phyloP scores from a whole-genome alignment of 2,888 invertebrate species.

The Nomada fucata region DNA sequence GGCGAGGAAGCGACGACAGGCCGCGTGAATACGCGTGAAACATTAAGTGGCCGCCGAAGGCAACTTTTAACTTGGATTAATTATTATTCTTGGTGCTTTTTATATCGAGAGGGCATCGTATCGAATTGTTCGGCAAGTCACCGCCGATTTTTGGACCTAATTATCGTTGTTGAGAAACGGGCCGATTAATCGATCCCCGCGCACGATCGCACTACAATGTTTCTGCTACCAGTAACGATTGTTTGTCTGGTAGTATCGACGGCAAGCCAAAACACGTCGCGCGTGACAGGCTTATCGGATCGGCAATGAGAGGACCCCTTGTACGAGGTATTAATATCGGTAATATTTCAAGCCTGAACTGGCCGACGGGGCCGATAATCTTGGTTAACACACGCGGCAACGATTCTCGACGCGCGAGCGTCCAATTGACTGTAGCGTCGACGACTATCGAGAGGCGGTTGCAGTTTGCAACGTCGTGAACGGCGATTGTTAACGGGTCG shows the following conservation, averaged over 20 bases:
- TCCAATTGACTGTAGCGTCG: constrained; percentile 37
- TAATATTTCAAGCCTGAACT: constrained; percentile 42
- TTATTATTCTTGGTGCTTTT: not conserved
- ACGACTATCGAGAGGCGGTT: constrained; percentile 32
- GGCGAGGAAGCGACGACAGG: not conserved
- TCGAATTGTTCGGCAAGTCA: too few species aligned
- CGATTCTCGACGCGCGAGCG: constrained; percentile 36
- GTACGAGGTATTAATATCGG: constrained; percentile 47
- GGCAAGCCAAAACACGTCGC: constrained; percentile 27
- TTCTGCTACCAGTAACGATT: constrained; percentile 7
- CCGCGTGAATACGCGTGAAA: not conserved
- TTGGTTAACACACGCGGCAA: constrained; percentile 3
- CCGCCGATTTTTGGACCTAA: not conserved
- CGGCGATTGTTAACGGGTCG: constrained; percentile 55
- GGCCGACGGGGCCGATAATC: constrained; percentile 42
- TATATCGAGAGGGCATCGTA: not conserved
- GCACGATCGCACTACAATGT: not conserved
- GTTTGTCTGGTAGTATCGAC: constrained; percentile 32
- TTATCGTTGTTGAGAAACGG: not conserved
- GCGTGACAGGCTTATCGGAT: constrained; percentile 48
- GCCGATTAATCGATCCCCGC: not conserved
- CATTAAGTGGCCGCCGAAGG: not conserved
- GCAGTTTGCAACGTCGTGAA: constrained; percentile 33
- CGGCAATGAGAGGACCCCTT: constrained; percentile 30
- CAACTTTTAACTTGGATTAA: constrained; percentile 2